Evolutionary conservation across 1,140 invertebrate genomes (phyloP).

Genomic region (Drosophila albomicans): DNA sequence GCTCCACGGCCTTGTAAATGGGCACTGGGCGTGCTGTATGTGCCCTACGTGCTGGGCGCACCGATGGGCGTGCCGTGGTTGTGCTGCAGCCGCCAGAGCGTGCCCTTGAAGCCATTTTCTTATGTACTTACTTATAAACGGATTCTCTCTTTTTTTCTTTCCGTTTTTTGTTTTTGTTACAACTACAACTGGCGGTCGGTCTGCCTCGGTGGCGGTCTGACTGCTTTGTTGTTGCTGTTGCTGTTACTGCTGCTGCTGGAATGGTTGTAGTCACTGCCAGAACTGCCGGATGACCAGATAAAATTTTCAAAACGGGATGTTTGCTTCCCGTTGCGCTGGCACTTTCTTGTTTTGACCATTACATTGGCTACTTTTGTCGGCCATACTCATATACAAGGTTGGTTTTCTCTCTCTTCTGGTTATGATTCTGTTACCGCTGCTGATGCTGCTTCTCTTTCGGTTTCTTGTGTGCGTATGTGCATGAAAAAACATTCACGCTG

Average conservation of each 20-base stretch:
- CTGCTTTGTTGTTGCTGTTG: too few species aligned
- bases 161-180: constrained; percentile 20
- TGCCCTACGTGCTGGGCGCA: constrained; percentile 67
- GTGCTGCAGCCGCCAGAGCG: constrained; percentile 31
- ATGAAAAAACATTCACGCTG: constrained; percentile 49
- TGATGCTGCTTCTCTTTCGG: constrained; percentile 1
- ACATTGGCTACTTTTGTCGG: constrained; percentile 76
- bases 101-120: constrained; percentile 82
- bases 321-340: constrained; percentile 67
- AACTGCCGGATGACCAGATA: constrained; percentile 66
- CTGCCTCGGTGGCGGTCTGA: constrained; percentile 19
- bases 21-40: constrained; percentile 71
- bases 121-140: constrained; percentile 76
- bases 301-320: constrained; percentile 79
- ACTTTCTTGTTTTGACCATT: constrained; percentile 72
- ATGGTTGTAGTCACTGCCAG: constrained; percentile 51
- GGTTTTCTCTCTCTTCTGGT: constrained; percentile 8
- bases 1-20: constrained; percentile 80
- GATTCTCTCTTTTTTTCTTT: constrained; percentile 47
- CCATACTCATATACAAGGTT: constrained; percentile 53
- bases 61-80: constrained; percentile 48
- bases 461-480: constrained; percentile 21
- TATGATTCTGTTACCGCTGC: constrained; percentile 2
- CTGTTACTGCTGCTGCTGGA: neutral
- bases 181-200: constrained; percentile 4